These are phyloP conservation scores for Cantharis flavilabris DNA, from an alignment of 2,888 invertebrate species.

Conservation along the genomic window DNA sequence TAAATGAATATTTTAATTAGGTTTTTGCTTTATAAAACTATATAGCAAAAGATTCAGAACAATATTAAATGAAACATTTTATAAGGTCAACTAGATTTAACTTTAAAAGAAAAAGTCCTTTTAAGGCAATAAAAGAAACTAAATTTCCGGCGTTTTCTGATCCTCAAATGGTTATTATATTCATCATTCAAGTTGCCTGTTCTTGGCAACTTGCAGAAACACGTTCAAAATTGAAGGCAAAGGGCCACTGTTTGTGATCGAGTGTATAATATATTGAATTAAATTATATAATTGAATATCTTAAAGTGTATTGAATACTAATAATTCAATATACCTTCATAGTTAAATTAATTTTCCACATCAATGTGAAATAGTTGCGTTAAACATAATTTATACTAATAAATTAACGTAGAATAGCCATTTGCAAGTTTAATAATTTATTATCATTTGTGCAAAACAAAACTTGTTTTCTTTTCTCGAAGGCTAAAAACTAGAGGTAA, in stretches of 20 bases:
- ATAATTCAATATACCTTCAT: not conserved
- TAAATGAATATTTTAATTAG: not conserved
- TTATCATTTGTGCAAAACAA: not conserved
- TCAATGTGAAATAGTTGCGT: not conserved
- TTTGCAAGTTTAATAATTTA: not conserved
- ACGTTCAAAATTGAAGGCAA: constrained; percentile 15
- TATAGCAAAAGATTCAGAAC: not conserved
- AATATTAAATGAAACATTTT: not conserved
- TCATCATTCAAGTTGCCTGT: constrained; percentile 39
- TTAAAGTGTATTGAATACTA: not conserved
- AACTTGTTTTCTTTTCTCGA: not conserved
- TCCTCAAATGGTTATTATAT: constrained; percentile 51
- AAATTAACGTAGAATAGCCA: not conserved
- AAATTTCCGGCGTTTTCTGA: constrained; percentile 49
- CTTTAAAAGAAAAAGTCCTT: constrained; percentile 20
- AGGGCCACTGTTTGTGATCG: constrained; percentile 23
- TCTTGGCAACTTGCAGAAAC: constrained; percentile 24
- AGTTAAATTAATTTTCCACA: not conserved
- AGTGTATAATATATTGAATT: constrained; percentile 20
- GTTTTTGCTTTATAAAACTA: not conserved
- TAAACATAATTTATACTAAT: not conserved
- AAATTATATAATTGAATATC: constrained; percentile 12
- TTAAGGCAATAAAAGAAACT: constrained; percentile 47
- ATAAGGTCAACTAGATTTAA: constrained; percentile 2
- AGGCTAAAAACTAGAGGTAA: not conserved